phyloP scores from a whole-genome alignment of 2,797 vertebrate genomes.

The Micromesistius poutassou region DNA sequence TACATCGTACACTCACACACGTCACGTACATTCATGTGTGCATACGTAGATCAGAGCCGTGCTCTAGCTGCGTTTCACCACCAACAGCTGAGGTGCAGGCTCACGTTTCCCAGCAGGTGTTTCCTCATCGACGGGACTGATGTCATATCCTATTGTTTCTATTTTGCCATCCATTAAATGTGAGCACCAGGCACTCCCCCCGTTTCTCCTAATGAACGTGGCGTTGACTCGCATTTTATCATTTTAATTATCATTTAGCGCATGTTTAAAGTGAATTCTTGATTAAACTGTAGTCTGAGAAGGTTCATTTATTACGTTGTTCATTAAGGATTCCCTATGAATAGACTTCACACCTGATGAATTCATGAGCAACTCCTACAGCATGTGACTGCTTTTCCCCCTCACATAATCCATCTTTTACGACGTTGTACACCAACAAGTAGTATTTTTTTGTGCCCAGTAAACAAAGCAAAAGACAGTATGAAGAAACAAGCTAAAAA shows the following conservation, averaged over 20 bases:
- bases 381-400: no score
- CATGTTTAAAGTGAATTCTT: no score
- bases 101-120: conserved; percentile 67
- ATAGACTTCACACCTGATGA: no score
- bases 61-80: conserved; percentile 17
- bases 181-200: not conserved
- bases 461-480: not conserved
- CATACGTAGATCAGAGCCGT: not conserved
- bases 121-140: conserved; percentile 49
- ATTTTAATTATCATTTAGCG: no score
- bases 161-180: conserved; percentile 43
- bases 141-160: conserved; percentile 41
- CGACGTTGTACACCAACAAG: not conserved
- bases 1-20: not conserved
- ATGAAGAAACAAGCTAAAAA: not conserved
- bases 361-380: no score
- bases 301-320: not conserved
- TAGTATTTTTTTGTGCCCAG: not conserved
- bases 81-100: conserved; percentile 57
- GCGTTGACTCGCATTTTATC: no score
- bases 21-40: not conserved
- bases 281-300: not conserved
- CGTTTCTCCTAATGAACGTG: not conserved
- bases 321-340: no score
- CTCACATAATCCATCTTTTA: not conserved